Percentiles rank a stretch among this genome's conserved stretches.
Evolutionary conservation across 2,113 vertebrate genomes (phyloP).

Genomic region (Cettia cetti): DNA sequence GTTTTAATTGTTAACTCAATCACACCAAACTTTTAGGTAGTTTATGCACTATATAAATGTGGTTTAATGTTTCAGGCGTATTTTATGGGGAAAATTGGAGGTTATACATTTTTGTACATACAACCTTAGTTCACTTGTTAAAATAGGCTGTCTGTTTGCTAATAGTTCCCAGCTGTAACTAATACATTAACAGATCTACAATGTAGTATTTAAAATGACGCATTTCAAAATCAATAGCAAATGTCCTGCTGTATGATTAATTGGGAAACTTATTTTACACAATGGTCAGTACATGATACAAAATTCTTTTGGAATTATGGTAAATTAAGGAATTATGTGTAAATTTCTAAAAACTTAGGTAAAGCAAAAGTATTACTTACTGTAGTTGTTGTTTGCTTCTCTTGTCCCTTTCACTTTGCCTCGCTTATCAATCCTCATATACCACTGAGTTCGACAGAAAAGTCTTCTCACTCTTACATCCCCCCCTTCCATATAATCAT

Average conservation of each 20-base stretch:
- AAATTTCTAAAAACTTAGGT: neutral
- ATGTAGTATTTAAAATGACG: conserved; percentile 58
- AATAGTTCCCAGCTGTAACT: conserved; percentile 64
- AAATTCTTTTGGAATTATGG: neutral
- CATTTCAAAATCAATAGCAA: conserved; percentile 65
- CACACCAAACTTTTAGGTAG: neutral
- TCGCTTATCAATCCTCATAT: conserved; percentile 91
- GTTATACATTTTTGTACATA: conserved; percentile 40
- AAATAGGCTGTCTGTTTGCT: conserved; percentile 53
- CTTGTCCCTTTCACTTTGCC: conserved; percentile 95
- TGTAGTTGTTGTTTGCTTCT: conserved; percentile 93
- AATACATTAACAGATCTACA: conserved; percentile 61
- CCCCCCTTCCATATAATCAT: conserved; percentile 99
- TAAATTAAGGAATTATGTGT: neutral
- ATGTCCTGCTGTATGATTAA: conserved; percentile 41
- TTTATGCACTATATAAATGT: neutral
- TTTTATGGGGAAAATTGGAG: conserved; percentile 43
- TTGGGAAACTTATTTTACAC: neutral
- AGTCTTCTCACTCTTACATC: conserved; percentile 96
- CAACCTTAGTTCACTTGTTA: conserved; percentile 67
- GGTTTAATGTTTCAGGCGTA: conserved; percentile 21
- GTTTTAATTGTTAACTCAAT: conserved; percentile 26
- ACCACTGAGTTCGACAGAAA: conserved; percentile 97
- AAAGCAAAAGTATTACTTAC: conserved; percentile 80
- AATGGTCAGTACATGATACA: neutral